Evolutionary conservation across 2,113 vertebrate species (phyloP), one percentile per base, ranked within the genome.

Genomic region (Tragelaphus imberbis): DNA sequence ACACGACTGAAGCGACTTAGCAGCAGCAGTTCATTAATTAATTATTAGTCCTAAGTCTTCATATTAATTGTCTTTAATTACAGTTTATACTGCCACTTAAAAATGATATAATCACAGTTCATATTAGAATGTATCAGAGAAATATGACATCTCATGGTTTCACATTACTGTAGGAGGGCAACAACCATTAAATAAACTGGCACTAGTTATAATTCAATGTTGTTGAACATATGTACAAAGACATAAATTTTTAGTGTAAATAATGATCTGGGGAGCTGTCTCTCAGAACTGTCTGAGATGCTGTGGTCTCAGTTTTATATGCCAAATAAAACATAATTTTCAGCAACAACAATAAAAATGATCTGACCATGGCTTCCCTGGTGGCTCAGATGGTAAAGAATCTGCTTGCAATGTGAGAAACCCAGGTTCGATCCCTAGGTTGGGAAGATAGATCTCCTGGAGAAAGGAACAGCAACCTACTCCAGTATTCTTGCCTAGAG

Each of bases 221-320:
- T 86, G 14, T 79, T 88, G 53, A 88, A 55, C 51, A 63, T 68
- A 21, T 51, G 13, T 56, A 23, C 21, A 71, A 81, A 91, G 19
- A 71, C 28, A 87, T 77, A 93, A 27, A 65, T 84, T 90, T 95
- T 92, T 97, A 84, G 30, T 82, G 17, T 94, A 91, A 58, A 47
- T 94, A 96, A 96, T 85, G 28, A 94, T 81, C 10, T 91, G 7
- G 47, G 77, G 77, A 51, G 47, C 77, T 19, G 28, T 80, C 28
- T 80, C 28, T 80, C 44, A 80, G 16, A 80, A 33, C 47, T 80
- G 0, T 80, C 77, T 19, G 77, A 80, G 28, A 33, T 33, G 15
- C 28, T 33, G 47, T 33, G 16, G 51, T 30, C 47, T 80, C 27
- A 51, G 77, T 80, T 80, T 80, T 51, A 33, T 51, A 30, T 51